These are phyloP conservation scores for Pseudomugil gertrudae DNA, from an alignment of 2,797 vertebrate genomes.

Conservation along the genomic window DNA sequence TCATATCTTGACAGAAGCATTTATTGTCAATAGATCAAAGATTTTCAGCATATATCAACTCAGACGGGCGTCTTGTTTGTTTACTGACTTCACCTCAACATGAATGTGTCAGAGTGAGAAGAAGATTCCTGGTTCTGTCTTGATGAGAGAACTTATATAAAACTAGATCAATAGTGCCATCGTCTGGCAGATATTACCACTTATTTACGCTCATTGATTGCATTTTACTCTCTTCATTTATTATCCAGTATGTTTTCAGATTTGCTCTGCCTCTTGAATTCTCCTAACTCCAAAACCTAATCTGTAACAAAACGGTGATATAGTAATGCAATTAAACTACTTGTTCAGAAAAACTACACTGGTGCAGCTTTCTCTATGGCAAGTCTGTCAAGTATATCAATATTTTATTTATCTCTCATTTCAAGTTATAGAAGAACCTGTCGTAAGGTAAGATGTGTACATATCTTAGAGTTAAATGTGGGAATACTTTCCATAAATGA, in stretches of 20 bases:
- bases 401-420: slow-evolving; percentile 1
- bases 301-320: neutral
- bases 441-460: neutral
- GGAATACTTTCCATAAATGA: neutral
- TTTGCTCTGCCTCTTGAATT: slow-evolving; percentile 6
- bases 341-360: neutral
- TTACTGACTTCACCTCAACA: slow-evolving; percentile 35
- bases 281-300: neutral
- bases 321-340: slow-evolving; percentile 2
- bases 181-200: slow-evolving; percentile 54
- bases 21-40: slow-evolving; percentile 58
- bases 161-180: slow-evolving; percentile 64
- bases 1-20: slow-evolving; percentile 67
- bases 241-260: neutral
- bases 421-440: neutral
- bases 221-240: slow-evolving; percentile 4
- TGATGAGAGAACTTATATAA: slow-evolving; percentile 15
- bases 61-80: slow-evolving; percentile 58
- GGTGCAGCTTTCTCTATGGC: neutral
- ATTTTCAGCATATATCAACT: slow-evolving; percentile 49
- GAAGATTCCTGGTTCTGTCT: slow-evolving; percentile 21
- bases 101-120: slow-evolving; percentile 3
- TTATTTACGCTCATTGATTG: neutral
- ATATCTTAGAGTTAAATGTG: neutral
- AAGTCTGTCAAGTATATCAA: neutral